Evolutionary conservation across 2,113 vertebrate species (phyloP).

Genomic region (Grantiella picta): DNA sequence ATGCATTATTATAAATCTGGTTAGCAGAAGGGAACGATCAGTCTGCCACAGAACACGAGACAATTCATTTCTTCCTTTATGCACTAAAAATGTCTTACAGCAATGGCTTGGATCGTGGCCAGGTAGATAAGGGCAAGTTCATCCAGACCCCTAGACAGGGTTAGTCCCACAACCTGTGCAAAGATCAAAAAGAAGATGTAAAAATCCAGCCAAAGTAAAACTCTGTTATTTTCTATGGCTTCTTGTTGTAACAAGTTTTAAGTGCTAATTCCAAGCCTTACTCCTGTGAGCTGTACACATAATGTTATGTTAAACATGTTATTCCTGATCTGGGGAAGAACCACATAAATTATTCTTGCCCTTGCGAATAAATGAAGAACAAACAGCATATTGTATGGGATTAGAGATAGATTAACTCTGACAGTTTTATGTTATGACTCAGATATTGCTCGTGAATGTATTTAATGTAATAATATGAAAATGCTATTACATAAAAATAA

Average conservation of each 20-base stretch:
- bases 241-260: conserved; percentile 56
- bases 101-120: conserved; percentile 88
- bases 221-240: conserved; percentile 7
- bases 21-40: conserved; percentile 15
- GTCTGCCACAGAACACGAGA: neutral
- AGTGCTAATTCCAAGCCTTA: conserved; percentile 58
- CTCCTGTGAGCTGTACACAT: conserved; percentile 41
- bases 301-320: conserved; percentile 56
- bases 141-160: conserved; percentile 84
- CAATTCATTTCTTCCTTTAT: conserved; percentile 22
- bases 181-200: conserved; percentile 40
- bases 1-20: conserved; percentile 39
- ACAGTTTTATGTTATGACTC: conserved; percentile 50
- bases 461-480: conserved; percentile 43
- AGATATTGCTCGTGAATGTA: conserved; percentile 38
- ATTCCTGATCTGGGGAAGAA: conserved; percentile 58
- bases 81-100: conserved; percentile 80
- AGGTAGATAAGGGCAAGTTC: conserved; percentile 93
- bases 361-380: conserved; percentile 36
- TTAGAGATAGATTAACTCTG: conserved; percentile 43
- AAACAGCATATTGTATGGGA: conserved; percentile 33
- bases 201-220: conserved; percentile 2
- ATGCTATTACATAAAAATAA: conserved; percentile 44
- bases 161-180: conserved; percentile 85
- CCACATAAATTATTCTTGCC: conserved; percentile 14